Evolutionary conservation across 2,113 vertebrate genomes (phyloP).

Genomic region (Fulmarus glacialis): DNA sequence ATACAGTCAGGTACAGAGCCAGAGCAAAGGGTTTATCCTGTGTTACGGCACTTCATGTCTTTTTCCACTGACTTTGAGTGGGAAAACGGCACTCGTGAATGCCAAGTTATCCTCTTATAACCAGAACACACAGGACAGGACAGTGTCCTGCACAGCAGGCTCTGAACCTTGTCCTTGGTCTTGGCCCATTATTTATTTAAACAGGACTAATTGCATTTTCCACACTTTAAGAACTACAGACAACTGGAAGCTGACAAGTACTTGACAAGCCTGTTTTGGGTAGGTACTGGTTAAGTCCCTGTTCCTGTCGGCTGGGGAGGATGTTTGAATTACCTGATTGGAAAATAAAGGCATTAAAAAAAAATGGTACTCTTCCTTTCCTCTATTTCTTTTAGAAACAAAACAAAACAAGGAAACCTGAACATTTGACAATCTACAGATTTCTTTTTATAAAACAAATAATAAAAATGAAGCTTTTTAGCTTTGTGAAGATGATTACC

Average conservation of each 20-base stretch:
- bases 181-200: not conserved
- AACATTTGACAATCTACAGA: slow-evolving; percentile 1
- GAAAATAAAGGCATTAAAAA: slow-evolving; percentile 21
- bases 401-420: slow-evolving; percentile 29
- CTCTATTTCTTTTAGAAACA: slow-evolving; percentile 49
- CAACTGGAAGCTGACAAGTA: not conserved
- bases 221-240: not conserved
- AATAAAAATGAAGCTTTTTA: slow-evolving; percentile 23
- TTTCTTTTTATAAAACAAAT: slow-evolving; percentile 35
- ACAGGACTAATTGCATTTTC: not conserved
- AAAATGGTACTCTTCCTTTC: not conserved
- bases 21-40: not conserved
- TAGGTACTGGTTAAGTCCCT: slow-evolving; percentile 36
- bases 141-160: not conserved
- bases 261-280: slow-evolving; percentile 7
- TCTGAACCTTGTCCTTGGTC: not conserved
- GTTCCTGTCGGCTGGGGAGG: slow-evolving; percentile 48
- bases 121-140: not conserved
- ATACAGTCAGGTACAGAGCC: not conserved
- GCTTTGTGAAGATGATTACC: not conserved
- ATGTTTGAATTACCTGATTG: slow-evolving; percentile 70
- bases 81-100: not conserved
- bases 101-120: not conserved
- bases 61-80: not conserved
- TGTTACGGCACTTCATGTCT: not conserved